These are phyloP conservation scores for Nasua narica DNA, from an alignment of 2,797 vertebrate genomes.

Conservation along the genomic window DNA sequence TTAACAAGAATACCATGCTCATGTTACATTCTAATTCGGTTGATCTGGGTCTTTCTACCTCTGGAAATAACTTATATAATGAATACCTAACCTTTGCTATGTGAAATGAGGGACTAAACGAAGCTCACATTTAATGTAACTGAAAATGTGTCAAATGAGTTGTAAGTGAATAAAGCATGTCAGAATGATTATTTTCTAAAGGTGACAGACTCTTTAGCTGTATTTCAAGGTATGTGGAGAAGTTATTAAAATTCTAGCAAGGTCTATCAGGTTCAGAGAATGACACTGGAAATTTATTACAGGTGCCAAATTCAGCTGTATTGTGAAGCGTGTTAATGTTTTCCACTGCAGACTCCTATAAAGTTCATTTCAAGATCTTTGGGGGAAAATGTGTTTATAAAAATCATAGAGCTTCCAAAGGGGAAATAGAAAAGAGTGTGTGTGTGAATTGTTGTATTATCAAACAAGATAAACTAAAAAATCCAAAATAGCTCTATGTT, in stretches of 20 bases:
- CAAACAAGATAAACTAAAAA: slow-evolving; percentile 10
- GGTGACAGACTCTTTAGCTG: slow-evolving; percentile 46
- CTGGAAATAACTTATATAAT: slow-evolving; percentile 51
- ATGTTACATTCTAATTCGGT: slow-evolving; percentile 54
- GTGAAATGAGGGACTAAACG: slow-evolving; percentile 60
- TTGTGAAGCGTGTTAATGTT: slow-evolving; percentile 61
- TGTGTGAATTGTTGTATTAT: neutral
- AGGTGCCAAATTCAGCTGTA: slow-evolving; percentile 56
- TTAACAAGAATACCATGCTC: slow-evolving; percentile 53
- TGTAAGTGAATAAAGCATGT: slow-evolving; percentile 63
- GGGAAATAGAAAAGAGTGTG: neutral
- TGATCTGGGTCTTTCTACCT: slow-evolving; percentile 52
- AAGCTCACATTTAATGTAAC: slow-evolving; percentile 58
- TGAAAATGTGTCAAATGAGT: slow-evolving; percentile 63
- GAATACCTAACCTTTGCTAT: slow-evolving; percentile 56
- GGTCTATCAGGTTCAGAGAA: slow-evolving; percentile 67
- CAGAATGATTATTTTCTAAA: slow-evolving; percentile 51
- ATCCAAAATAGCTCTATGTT: neutral
- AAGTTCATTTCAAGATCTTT: slow-evolving; percentile 67
- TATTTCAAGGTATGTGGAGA: slow-evolving; percentile 57
- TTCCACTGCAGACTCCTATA: slow-evolving; percentile 55
- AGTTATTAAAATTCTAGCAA: slow-evolving; percentile 71
- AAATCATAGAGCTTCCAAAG: slow-evolving; percentile 43
- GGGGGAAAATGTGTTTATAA: slow-evolving; percentile 38
- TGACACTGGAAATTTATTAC: slow-evolving; percentile 64